Percentiles rank a stretch among this genome's conserved stretches.
phyloP scores from a whole-genome alignment of 1,140 invertebrate genomes.

The Hormaphis cornu region DNA sequence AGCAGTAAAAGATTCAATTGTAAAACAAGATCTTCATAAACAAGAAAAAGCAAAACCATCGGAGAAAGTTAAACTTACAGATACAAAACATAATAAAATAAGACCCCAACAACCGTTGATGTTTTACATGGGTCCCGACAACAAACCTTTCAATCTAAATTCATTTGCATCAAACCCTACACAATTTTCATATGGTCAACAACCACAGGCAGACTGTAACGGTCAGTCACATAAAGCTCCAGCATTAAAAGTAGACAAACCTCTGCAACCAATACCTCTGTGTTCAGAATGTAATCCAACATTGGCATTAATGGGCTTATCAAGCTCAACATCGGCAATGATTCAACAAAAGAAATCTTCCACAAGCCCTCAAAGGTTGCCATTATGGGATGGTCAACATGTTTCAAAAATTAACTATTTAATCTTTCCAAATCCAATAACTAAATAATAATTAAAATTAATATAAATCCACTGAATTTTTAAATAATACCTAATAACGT shows the following conservation, averaged over 20 bases:
- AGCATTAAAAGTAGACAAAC: neutral
- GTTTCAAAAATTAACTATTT: slow-evolving; percentile 15
- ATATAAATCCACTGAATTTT: neutral
- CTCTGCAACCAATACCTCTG: slow-evolving; percentile 17
- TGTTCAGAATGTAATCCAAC: slow-evolving; percentile 23
- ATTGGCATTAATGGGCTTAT: neutral
- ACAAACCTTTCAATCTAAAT: neutral
- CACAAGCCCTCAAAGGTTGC: neutral
- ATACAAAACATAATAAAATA: neutral
- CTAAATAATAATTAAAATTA: neutral
- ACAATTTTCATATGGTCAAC: neutral
- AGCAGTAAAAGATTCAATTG: neutral
- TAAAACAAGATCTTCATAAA: slow-evolving; percentile 11
- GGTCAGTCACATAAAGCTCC: neutral
- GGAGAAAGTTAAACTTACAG: neutral
- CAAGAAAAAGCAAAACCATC: slow-evolving; percentile 4
- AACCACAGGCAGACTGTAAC: neutral
- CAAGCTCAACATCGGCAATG: neutral
- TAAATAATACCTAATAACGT: neutral
- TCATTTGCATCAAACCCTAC: neutral
- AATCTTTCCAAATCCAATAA: slow-evolving; percentile 22
- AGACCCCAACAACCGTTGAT: neutral
- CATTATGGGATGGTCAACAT: slow-evolving; percentile 14
- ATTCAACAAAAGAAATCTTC: slow-evolving; percentile 20
- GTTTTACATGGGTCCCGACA: slow-evolving; percentile 10